Percentiles rank a stretch among this genome's conserved stretches.
phyloP scores from a whole-genome alignment of 1,140 invertebrate species.

The Drosophila repletoides region DNA sequence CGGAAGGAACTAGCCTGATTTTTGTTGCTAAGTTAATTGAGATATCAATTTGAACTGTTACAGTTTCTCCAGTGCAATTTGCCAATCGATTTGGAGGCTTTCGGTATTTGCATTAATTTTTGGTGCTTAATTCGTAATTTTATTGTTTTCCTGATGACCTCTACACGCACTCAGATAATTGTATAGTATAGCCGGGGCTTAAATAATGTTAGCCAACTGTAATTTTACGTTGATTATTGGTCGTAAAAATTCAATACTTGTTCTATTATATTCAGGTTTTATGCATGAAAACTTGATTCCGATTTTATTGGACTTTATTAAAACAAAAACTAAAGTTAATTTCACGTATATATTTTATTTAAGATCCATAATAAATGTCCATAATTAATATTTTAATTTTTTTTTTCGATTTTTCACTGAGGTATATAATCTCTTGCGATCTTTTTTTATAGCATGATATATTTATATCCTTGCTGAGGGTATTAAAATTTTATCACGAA shows the following conservation, averaged over 20 bases:
- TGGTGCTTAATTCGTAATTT: constrained; percentile 24
- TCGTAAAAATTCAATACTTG: constrained; percentile 8
- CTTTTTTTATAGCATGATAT: too few relatives aligned
- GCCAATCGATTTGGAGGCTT: constrained; percentile 6
- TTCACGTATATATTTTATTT: too few relatives aligned
- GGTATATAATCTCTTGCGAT: too few relatives aligned
- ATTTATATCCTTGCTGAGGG: too few relatives aligned
- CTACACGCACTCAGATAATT: constrained; percentile 21
- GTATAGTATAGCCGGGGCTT: too few relatives aligned
- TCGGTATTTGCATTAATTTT: constrained; percentile 44
- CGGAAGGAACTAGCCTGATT: too few relatives aligned
- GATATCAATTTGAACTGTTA: constrained; percentile 24
- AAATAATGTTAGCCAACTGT: constrained; percentile 26
- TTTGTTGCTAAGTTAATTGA: constrained; percentile 27
- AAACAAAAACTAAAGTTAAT: too few relatives aligned
- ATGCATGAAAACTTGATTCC: background rate
- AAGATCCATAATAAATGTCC: too few relatives aligned
- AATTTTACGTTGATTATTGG: constrained; percentile 5
- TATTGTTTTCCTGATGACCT: constrained; percentile 46
- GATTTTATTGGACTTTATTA: background rate
- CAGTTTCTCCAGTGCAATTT: constrained; percentile 9
- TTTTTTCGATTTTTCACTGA: too few relatives aligned
- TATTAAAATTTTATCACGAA: too few relatives aligned
- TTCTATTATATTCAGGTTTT: background rate
- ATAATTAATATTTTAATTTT: too few relatives aligned